Base-by-base conservation (phyloP, 2,888 invertebrate species). In the Calameuta filiformis region DNA sequence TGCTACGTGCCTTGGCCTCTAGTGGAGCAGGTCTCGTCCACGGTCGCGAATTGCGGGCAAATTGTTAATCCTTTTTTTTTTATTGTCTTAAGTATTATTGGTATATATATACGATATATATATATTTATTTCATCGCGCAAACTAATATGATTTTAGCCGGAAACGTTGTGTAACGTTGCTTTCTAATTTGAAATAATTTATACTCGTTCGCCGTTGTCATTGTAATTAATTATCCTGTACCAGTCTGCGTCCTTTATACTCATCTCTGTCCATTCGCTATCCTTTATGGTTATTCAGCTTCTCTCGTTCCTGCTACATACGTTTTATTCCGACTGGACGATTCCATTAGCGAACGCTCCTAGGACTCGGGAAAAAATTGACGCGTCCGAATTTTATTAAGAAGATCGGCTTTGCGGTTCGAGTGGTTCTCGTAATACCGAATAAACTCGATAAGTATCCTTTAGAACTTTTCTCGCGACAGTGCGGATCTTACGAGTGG, bases 1-100 rank as follows among this genome's bases (percentile, higher is more conserved):
- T 73, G 12, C 35, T 73, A n/a, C 35, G 56, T 56, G 56, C 23
- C 56, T 56, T 56, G 56, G 56, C 23, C 23, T 56, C 56, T 56
- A 56, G 6, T 9, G 56, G 56, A 56, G 56, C 23, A 23, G 56
- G 56, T 56, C 23, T 56, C 56, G 56, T 56, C 9, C 23, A 56
- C 56, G 56, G 56, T 56, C 56, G 56, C 56, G 56, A 56, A 56
- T 56, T 0, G 40, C 40, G 56, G 56, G 9, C 56, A 56, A 56
- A 56, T 56, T 56, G 56, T 56, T 56, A 56, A 56, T 85, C 86
- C 87, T 86, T 86, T 86, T 86, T 86, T 86, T 86, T 84, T 85
- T 86, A 87, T 83, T 77, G 79, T 83, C 85, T 85, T 86, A 83
- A 85, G 82, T 83, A 82, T 81, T 79, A 81, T 82, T 82, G 79